A percentile compares a stretch with the other conserved stretches of the same genome.
phyloP scores from a whole-genome alignment of 1,140 invertebrate genomes.

The Doryteuthis pealeii region DNA sequence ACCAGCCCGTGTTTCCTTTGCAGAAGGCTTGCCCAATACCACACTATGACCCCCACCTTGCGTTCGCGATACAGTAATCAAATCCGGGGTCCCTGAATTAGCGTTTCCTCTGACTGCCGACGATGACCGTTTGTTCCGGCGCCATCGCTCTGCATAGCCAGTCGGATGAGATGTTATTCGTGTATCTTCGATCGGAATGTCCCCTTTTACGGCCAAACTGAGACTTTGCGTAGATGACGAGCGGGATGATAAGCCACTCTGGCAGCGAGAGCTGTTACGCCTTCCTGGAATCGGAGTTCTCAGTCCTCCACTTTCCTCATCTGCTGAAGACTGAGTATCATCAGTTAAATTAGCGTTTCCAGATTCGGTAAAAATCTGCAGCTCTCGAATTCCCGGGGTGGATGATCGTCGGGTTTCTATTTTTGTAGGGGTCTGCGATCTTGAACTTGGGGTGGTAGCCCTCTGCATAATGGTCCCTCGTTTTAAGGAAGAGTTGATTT shows the following conservation, averaged over 20 bases:
- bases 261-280: neutral
- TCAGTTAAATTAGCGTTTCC: neutral
- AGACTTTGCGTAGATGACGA: neutral
- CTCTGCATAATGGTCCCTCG: neutral
- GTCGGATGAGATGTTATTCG: neutral
- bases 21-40: neutral
- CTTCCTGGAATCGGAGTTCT: neutral
- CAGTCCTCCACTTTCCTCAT: neutral
- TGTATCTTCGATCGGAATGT: neutral
- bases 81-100: neutral
- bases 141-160: constrained; percentile 3
- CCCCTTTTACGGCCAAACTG: neutral
- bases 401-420: neutral
- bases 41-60: neutral
- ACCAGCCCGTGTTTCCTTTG: neutral
- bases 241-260: neutral
- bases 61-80: neutral
- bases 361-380: too few relatives aligned
- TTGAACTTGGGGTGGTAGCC: neutral
- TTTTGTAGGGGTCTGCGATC: neutral
- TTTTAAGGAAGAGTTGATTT: neutral
- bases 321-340: neutral
- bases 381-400: neutral
- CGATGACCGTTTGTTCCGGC: neutral
- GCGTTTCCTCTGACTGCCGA: neutral